Evolutionary conservation across 92 coral and sea anemone genomes (phyloP).

Genomic region (Blastomussa wellsi): DNA sequence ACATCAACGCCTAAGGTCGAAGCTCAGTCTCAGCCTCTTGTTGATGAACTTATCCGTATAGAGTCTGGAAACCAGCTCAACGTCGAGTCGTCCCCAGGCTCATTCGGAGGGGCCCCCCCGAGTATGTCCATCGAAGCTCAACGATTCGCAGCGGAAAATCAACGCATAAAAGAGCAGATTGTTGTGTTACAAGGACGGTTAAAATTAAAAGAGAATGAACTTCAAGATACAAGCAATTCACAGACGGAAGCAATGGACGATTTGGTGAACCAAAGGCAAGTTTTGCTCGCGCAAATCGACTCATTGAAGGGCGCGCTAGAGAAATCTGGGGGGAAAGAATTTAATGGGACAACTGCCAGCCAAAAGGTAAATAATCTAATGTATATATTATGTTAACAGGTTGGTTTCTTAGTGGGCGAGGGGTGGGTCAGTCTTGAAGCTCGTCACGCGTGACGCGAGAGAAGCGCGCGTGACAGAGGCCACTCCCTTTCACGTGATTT

Average conservation of each 20-base stretch:
- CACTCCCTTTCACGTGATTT: too few species aligned
- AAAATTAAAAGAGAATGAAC: constrained; percentile 41
- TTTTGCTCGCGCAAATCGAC: constrained; percentile 48
- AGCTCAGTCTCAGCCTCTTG: constrained; percentile 18
- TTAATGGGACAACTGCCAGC: constrained; percentile 13
- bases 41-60: constrained; percentile 17
- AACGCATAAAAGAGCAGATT: constrained; percentile 44
- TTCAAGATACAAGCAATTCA: constrained; percentile 2
- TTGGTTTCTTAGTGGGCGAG: too few species aligned
- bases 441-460: not conserved
- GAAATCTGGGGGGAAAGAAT: constrained; percentile 46
- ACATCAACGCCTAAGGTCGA: constrained; percentile 22
- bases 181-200: constrained; percentile 36
- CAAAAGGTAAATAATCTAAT: constrained; percentile 12
- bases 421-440: not conserved
- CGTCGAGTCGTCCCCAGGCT: constrained; percentile 29
- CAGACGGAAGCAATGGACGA: constrained; percentile 40
- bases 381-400: not conserved
- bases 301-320: constrained; percentile 33
- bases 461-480: not conserved
- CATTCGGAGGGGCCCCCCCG: not conserved
- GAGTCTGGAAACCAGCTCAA: constrained; percentile 27
- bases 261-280: constrained; percentile 33
- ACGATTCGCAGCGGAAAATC: constrained; percentile 39
- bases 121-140: constrained; percentile 6